Conservation (phyloP, 1,140 invertebrate species). For the Heterodera schachtii region DNA sequence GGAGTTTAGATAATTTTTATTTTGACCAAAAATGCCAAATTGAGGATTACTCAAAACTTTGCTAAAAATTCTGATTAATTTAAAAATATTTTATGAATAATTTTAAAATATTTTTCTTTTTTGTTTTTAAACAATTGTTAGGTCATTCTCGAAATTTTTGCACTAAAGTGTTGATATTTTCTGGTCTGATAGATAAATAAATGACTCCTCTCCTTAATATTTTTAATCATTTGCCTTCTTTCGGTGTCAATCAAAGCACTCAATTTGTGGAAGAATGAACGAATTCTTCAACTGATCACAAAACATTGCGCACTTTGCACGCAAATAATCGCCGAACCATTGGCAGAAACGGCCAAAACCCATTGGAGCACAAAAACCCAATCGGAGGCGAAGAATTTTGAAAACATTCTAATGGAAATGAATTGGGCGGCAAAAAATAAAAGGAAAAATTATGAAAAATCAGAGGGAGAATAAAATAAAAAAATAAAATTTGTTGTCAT, state of each 20-base stretch:
- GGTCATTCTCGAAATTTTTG: too few relatives aligned
- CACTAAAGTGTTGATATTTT: too few relatives aligned
- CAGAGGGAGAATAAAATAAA: background rate
- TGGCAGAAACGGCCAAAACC: conserved; percentile 1
- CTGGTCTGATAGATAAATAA: too few relatives aligned
- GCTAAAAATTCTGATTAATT: too few relatives aligned
- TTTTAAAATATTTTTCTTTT: too few relatives aligned
- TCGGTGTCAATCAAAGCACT: conserved; percentile 16
- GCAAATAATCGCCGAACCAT: conserved; percentile 4
- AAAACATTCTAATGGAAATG: conserved; percentile 15
- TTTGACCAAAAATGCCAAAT: too few relatives aligned
- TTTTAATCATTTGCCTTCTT: background rate
- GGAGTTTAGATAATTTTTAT: too few relatives aligned
- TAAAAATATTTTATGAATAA: too few relatives aligned
- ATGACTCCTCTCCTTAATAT: too few relatives aligned
- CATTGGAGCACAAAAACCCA: conserved; percentile 19
- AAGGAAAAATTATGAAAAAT: background rate
- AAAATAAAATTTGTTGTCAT: too few relatives aligned
- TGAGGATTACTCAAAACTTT: too few relatives aligned
- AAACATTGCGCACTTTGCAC: background rate
- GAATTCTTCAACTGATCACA: background rate
- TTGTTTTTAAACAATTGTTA: too few relatives aligned
- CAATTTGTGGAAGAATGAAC: conserved; percentile 21
- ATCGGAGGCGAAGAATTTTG: conserved; percentile 6
- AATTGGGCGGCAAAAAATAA: conserved; percentile 20